Evolutionary conservation across 1,140 invertebrate species (phyloP), one percentile per base, ranked within the genome.

Genomic region (Drosophila asahinai): DNA sequence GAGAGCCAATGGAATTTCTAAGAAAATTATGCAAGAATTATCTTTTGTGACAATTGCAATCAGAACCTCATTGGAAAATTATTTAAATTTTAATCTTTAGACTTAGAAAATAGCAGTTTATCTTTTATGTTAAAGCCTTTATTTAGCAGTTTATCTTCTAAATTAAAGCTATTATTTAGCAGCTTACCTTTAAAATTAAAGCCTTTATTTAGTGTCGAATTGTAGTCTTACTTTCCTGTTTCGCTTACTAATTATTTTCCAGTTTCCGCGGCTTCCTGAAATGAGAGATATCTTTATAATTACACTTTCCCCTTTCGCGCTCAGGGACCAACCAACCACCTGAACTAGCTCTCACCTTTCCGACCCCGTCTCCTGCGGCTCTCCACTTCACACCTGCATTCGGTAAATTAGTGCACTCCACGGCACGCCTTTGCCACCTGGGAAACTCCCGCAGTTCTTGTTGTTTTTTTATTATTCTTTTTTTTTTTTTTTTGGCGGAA

Each of bases 371-470:
- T 9, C 40, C 45, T 12, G 15, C 3, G 25, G 40, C 14, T 43
- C 40, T 12, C 9, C 6, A 60, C 54, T 74, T 73, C 55, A 60
- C 70, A 73, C 70, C 65, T 71, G 45, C 66, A 51, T 51, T 52
- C 47, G 33, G 55, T 74, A 52, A 73, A 73, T 74, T 74, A 74
- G 71, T 59, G 68, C 71, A 61, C 45, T 61, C 45, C 55, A 40
- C 47, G 43, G 25, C 54, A 65, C 58, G 58, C 63, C 63, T 42
- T n/a, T 33, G 68, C 43, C 67, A 72, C 65, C 68, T 58, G 68
- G 68, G 51, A 48, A 60, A 42, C 54, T 73, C 45, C 49, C 55
- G 17, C 27, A 25, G 63, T 36, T 70, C 63, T 22, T 52, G 38
- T 47, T 64, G 11, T 33, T 6, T 22, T 36, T 6, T 22, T 36